Evolutionary conservation across 1,140 invertebrate genomes (phyloP).

Genomic region (Drosophila eugracilis): DNA sequence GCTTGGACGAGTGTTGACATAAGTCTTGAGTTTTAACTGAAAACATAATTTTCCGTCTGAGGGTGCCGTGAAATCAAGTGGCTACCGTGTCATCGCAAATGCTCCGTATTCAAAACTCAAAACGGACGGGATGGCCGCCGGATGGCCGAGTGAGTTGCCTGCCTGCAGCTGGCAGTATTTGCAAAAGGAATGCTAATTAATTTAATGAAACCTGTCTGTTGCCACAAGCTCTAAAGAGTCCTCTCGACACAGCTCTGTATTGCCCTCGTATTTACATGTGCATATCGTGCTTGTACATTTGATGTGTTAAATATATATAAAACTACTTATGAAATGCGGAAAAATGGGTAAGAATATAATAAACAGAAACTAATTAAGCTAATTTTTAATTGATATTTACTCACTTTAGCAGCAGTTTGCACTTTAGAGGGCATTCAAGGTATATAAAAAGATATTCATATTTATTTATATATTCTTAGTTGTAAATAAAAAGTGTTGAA

Average conservation of each 20-base stretch:
- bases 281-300: constrained; percentile 18
- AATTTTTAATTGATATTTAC: background rate
- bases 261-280: constrained; percentile 41
- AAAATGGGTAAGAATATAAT: constrained; percentile 3
- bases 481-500: background rate
- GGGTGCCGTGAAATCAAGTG: constrained; percentile 42
- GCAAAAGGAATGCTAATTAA: constrained; percentile 49
- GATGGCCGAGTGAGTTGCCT: constrained; percentile 18
- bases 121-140: background rate
- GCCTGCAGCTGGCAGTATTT: constrained; percentile 51
- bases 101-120: constrained; percentile 15
- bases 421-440: too few species aligned
- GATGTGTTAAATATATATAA: constrained; percentile 4
- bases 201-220: constrained; percentile 55
- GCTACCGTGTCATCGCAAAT: constrained; percentile 20
- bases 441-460: too few species aligned
- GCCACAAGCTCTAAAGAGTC: constrained; percentile 33
- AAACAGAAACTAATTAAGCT: constrained; percentile 2
- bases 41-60: constrained; percentile 50
- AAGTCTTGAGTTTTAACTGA: constrained; percentile 54
- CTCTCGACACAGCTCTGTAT: constrained; percentile 34
- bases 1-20: constrained; percentile 46
- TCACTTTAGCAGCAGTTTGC: background rate
- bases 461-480: too few species aligned
- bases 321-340: constrained; percentile 5